Conservation (phyloP, 53 echinoderm and acorn worm genomes). For the Paracentrotus lividus region DNA sequence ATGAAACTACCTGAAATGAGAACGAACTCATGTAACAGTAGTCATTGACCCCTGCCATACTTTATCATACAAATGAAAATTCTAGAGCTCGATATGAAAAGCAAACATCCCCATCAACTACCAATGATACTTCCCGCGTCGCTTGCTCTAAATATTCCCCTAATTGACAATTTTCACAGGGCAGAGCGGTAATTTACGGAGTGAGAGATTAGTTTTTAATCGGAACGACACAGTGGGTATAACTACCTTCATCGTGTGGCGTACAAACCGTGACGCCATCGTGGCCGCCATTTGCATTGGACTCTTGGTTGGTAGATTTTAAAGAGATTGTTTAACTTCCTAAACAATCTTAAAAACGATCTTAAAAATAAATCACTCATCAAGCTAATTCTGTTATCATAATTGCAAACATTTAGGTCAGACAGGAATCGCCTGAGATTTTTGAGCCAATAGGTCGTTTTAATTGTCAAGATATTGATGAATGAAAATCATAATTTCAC, state of each 20-base stretch:
- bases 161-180: slow-evolving; percentile 42
- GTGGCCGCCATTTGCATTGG: background rate
- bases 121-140: background rate
- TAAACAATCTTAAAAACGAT: too few species aligned
- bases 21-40: background rate
- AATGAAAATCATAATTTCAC: too few species aligned
- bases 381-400: too few species aligned
- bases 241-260: slow-evolving; percentile 2
- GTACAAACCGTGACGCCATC: background rate
- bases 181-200: slow-evolving; percentile 33
- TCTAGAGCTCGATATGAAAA: background rate
- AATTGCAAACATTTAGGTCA: too few species aligned
- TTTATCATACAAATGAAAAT: background rate
- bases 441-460: too few species aligned
- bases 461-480: too few species aligned
- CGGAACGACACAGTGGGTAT: background rate
- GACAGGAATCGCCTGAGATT: too few species aligned
- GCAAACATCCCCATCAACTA: slow-evolving; percentile 29
- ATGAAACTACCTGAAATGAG: background rate
- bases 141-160: slow-evolving; percentile 1
- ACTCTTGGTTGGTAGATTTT: background rate
- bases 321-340: too few species aligned
- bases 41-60: background rate
- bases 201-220: slow-evolving; percentile 30
- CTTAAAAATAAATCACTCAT: too few species aligned